A percentile compares a stretch with the other conserved stretches of the same genome.
Evolutionary conservation across 2,113 vertebrate genomes (phyloP).

Genomic region (Desmodus rotundus): DNA sequence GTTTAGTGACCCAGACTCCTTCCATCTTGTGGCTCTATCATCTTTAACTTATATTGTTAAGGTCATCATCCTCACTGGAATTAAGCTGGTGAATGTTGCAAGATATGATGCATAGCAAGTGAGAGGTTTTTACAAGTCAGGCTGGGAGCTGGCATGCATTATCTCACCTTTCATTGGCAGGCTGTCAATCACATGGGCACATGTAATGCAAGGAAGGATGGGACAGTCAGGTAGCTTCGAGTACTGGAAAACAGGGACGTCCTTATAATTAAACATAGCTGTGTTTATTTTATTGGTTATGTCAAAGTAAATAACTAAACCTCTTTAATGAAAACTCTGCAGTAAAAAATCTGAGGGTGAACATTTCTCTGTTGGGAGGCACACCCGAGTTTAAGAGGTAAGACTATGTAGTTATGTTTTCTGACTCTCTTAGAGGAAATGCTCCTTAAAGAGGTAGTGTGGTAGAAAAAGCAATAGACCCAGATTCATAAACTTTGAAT

Average conservation of each 20-base stretch:
- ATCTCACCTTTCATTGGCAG: neutral
- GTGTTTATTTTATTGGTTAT: slow-evolving; percentile 18
- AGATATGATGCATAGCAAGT: neutral
- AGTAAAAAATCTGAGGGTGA: slow-evolving; percentile 35
- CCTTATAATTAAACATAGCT: neutral
- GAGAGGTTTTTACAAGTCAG: neutral
- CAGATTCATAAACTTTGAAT: neutral
- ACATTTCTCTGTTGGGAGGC: slow-evolving; percentile 15
- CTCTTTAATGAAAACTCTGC: slow-evolving; percentile 4
- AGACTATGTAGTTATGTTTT: neutral
- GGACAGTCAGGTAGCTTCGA: neutral
- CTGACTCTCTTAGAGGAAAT: neutral
- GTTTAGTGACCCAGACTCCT: neutral
- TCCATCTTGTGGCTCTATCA: neutral
- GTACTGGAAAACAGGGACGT: neutral
- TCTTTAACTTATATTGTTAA: neutral
- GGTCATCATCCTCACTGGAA: neutral
- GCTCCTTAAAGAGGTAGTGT: neutral
- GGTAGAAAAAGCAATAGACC: neutral
- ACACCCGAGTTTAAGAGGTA: neutral
- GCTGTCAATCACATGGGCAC: neutral
- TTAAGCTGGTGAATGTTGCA: neutral
- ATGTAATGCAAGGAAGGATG: neutral
- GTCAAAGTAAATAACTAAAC: slow-evolving; percentile 25
- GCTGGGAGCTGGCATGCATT: neutral